Conservation (phyloP, 1,140 invertebrate genomes). For the Trichonephila clavipes region DNA sequence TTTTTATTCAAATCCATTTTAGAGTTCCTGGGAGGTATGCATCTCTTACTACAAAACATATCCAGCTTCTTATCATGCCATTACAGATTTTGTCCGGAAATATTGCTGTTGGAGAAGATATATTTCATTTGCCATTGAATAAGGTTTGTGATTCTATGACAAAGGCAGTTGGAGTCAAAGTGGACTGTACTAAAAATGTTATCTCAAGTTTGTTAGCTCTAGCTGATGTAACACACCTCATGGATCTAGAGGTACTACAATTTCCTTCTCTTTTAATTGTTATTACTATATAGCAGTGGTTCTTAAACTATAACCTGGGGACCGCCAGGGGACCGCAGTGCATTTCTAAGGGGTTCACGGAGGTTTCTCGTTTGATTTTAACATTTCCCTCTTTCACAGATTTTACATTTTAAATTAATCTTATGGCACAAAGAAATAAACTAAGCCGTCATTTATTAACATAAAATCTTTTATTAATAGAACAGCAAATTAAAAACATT, state of each 20-base stretch:
- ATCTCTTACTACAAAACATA: not conserved
- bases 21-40: not conserved
- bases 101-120: no score
- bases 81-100: not conserved
- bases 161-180: not conserved
- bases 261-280: not conserved
- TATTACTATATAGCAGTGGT: no score
- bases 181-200: not conserved
- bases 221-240: not conserved
- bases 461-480: no score
- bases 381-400: no score
- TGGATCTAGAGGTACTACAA: not conserved
- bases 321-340: no score
- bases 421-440: no score
- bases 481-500: no score
- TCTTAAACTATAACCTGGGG: no score
- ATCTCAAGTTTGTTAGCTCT: not conserved
- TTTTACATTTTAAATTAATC: no score
- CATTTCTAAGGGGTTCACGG: no score
- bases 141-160: not conserved
- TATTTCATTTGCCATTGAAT: not conserved
- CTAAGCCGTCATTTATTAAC: no score
- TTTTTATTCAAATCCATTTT: not conserved
- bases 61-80: not conserved
- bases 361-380: no score